Evolutionary conservation across 2,113 vertebrate species (phyloP).

Genomic region (Osmerus mordax): DNA sequence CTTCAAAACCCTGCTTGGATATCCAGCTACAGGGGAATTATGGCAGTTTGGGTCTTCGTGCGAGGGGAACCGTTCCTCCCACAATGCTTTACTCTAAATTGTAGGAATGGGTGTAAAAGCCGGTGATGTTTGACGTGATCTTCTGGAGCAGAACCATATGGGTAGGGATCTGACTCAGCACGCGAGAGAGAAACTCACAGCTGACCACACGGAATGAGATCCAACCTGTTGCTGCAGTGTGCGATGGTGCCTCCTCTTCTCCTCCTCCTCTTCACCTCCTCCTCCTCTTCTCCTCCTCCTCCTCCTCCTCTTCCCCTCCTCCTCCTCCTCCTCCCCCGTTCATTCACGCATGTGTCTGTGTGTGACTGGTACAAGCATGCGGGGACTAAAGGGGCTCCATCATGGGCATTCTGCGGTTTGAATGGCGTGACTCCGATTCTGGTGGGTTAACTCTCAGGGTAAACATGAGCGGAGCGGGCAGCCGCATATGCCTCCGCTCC

Average conservation of each 20-base stretch:
- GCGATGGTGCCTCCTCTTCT: background rate
- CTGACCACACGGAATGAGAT: no score
- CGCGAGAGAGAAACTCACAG: no score
- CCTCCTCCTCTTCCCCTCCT: background rate
- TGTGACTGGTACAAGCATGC: no score
- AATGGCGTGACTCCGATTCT: slow-evolving; percentile 20
- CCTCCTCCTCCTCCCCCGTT: background rate
- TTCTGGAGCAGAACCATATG: no score
- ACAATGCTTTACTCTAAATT: background rate
- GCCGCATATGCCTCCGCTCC: slow-evolving; percentile 42
- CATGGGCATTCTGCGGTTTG: no score
- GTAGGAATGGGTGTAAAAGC: no score
- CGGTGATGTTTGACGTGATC: no score
- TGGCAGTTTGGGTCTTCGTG: background rate
- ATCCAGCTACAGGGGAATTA: background rate
- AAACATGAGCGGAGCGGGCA: slow-evolving; percentile 48
- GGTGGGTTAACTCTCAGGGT: slow-evolving; percentile 53
- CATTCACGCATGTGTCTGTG: no score
- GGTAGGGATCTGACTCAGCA: no score
- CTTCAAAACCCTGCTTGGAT: background rate
- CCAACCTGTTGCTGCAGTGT: no score
- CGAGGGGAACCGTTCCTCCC: background rate
- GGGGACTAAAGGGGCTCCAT: no score
- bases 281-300: background rate
- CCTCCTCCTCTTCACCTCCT: background rate